Evolutionary conservation across 2,113 vertebrate species (phyloP), one percentile per base, ranked within the genome.

Genomic region (Piprites chloris): DNA sequence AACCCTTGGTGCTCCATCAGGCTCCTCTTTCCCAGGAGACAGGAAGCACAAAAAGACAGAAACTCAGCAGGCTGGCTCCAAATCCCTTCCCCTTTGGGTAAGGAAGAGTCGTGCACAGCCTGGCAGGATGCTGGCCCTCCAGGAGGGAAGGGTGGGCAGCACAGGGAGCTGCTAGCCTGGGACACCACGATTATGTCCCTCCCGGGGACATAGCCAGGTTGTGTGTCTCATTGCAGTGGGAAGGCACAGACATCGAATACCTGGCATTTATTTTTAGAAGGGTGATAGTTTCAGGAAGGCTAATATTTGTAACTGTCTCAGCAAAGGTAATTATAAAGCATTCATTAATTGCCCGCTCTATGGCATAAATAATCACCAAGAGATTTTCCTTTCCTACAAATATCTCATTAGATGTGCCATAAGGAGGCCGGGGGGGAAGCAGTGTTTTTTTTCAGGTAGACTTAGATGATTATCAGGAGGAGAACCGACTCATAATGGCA

Each of bases 321-420:
- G 52, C 42, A 91, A 89, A 93, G 6, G n/a, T 72, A 75, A 69
- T 87, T 56, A 39, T 47, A 79, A 91, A 89, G 35, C 39, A 52
- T 72, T 61, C 20, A 66, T 53, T 90, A 83, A 73, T 50, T 6
- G 1, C 23, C 32, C 42, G 12, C 46, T 90, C 42, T 21, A 12
- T 16, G 23, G 67, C 42, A 56, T 1, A 1, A 79, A 63, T 12
- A 61, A 55, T 72, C 19, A 83, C 39, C 2, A 9, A 83, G 14
- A 37, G 28, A 69, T 83, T 74, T 76, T 73, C 46, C 55, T 73
- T 90, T 93, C 32, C 50, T 66, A 56, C n/a, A 74, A 58, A 33
- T 37, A 50, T 3, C 33, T 42, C 56, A 4, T 55, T 53, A 73
- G 50, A 71, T 76, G 47, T 53, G 33, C 41, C n/a, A 30, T n/a